Conservation (phyloP, 2,888 invertebrate species). For the Petrophora chlorosata region DNA sequence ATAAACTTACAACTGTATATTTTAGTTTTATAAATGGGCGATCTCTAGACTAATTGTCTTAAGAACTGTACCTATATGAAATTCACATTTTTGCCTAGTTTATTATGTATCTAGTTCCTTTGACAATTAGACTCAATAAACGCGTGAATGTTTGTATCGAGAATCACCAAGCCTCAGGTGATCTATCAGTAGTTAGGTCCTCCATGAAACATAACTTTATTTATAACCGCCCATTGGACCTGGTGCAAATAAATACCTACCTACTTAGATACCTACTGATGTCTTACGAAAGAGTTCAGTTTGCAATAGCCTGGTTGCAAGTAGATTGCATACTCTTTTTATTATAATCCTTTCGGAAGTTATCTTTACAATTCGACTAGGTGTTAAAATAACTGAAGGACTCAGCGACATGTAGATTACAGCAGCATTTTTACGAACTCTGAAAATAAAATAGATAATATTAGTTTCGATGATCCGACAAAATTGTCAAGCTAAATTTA, state of each 20-base stretch:
- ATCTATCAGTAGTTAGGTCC: no score
- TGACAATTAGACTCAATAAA: no score
- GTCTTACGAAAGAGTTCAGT: neutral
- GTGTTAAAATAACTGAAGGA: conserved; percentile 47
- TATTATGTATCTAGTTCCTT: no score
- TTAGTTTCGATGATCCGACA: conserved; percentile 17
- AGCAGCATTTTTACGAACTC: conserved; percentile 85
- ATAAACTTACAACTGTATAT: conserved; percentile 3
- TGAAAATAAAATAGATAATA: conserved; percentile 59
- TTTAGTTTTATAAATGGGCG: conserved; percentile 9
- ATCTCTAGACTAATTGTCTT: conserved; percentile 4
- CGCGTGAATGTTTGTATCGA: no score
- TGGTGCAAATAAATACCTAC: neutral
- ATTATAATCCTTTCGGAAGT: conserved; percentile 5
- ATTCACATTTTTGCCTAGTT: no score
- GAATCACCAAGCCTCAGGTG: no score
- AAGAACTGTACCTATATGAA: no score
- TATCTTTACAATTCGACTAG: conserved; percentile 21
- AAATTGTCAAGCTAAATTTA: conserved; percentile 2
- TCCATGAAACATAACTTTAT: no score
- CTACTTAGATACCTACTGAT: neutral
- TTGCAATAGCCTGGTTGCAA: conserved; percentile 3
- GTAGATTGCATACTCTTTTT: neutral
- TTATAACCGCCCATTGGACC: neutral
- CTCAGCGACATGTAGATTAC: conserved; percentile 65